These are phyloP conservation scores for Synergus laeviventris DNA, from an alignment of 2,888 invertebrate species.

Conservation along the genomic window DNA sequence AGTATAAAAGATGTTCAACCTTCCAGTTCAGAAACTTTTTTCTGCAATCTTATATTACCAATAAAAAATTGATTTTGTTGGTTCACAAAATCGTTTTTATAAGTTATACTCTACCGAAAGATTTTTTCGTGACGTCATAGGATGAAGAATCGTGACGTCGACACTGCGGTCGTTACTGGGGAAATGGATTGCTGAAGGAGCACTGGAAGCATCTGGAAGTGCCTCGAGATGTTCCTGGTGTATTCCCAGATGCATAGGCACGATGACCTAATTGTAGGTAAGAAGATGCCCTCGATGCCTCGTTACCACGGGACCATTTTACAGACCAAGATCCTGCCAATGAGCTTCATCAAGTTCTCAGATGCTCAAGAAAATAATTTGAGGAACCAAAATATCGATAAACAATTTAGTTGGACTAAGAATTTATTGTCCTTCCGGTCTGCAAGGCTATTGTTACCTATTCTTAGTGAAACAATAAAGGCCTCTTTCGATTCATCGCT, in stretches of 20 bases:
- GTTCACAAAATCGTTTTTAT: not conserved
- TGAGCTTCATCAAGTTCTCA: not conserved
- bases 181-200: conserved; percentile 47
- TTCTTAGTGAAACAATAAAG: conserved; percentile 6
- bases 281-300: conserved; percentile 57
- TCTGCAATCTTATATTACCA: too few relatives aligned
- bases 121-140: conserved; percentile 51
- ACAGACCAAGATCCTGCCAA: conserved; percentile 4
- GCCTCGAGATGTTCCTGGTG: conserved; percentile 35
- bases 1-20: too few relatives aligned
- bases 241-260: conserved; percentile 61
- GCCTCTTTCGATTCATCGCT: not conserved
- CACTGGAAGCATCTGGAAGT: conserved; percentile 19
- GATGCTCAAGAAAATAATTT: too few relatives aligned
- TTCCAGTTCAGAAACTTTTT: too few relatives aligned
- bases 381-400: not conserved
- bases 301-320: conserved; percentile 54
- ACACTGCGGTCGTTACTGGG: conserved; percentile 54
- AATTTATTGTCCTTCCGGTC: not conserved
- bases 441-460: not conserved
- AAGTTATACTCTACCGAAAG: not conserved
- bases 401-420: not conserved
- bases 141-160: conserved; percentile 53
- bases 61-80: too few relatives aligned
- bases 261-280: conserved; percentile 62